phyloP scores from a whole-genome alignment of 2,113 vertebrate genomes.

The Passerina amoena region DNA sequence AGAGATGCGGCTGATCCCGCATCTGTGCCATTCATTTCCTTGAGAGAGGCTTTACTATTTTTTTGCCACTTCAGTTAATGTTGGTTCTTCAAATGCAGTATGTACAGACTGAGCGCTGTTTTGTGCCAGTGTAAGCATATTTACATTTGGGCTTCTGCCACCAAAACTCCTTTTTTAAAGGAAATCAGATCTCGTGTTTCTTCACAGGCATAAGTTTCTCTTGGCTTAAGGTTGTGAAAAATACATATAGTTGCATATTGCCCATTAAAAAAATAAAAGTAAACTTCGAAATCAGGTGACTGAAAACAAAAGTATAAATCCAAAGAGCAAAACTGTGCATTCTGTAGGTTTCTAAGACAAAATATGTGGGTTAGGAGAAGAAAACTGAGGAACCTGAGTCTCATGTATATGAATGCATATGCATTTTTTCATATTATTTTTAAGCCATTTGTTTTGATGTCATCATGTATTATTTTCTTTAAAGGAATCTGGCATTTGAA shows the following conservation, averaged over 20 bases:
- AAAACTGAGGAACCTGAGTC: neutral
- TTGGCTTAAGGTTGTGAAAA: conserved; percentile 18
- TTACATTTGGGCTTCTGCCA: conserved; percentile 14
- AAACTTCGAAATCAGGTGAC: neutral
- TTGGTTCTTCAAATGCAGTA: neutral
- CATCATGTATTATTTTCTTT: neutral
- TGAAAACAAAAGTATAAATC: neutral
- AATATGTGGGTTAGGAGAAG: neutral
- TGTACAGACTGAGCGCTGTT: neutral
- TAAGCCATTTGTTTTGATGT: neutral
- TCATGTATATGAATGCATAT: neutral
- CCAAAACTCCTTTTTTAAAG: neutral
- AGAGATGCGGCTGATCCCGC: neutral
- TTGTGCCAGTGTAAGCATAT: conserved; percentile 7
- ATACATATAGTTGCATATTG: neutral
- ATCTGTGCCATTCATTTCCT: neutral
- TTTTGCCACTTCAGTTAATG: neutral
- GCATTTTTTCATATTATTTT: neutral
- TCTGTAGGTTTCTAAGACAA: neutral
- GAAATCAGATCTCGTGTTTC: neutral
- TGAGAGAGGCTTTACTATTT: neutral
- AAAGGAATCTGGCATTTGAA: neutral
- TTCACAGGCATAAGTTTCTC: neutral
- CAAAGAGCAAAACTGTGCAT: neutral
- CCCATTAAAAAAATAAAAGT: neutral